Evolutionary conservation across 2,797 vertebrate species (phyloP), one percentile per base, ranked within the genome.

Genomic region (Nasua narica): DNA sequence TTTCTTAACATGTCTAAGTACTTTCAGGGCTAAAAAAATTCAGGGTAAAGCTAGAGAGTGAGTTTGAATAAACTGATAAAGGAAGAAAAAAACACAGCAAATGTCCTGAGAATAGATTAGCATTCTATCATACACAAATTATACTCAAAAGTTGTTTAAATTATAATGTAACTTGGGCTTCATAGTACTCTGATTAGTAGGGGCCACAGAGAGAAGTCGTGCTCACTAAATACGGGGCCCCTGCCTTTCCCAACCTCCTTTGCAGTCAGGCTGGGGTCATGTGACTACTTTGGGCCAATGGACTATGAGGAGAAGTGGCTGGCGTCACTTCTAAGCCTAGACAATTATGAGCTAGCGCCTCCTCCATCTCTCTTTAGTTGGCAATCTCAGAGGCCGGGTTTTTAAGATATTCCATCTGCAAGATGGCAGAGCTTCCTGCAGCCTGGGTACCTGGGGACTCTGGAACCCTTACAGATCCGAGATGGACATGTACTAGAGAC

Each of bases 401-500:
- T 76, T 23, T 58, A 35, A 83, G 76, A 43, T 9, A 7, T 4
- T 13, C 58, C 10, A 25, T 37, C 11, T 27, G 6, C 8, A 52
- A 50, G 67, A 67, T 3, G 6, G 43, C 5, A 16, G 16, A 48
- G 15, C n/a, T 67, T 46, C 56, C 54, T 65, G 27, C 84, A 48
- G 32, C 37, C 32, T 72, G 60, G 62, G 37, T 3, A 2, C 43
- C 23, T 23, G 23, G 29, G 48, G 70, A 21, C 58, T 70, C 69
- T 29, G 19, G 70, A 40, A n/a, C 3, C 32, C 46, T 60, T 25
- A 12, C 2, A 56, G 52, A 43, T 19, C 52, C 1, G 10, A 19
- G 35, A 46, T 19, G 1, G 16, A 50, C 18, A 5, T 1, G 1
- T 1, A 3, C 40, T 40, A 40, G 40, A 40, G 40, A 40, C 4